Base-by-base conservation (phyloP, 2,888 invertebrate genomes). In the Chymomyza caudatula region DNA sequence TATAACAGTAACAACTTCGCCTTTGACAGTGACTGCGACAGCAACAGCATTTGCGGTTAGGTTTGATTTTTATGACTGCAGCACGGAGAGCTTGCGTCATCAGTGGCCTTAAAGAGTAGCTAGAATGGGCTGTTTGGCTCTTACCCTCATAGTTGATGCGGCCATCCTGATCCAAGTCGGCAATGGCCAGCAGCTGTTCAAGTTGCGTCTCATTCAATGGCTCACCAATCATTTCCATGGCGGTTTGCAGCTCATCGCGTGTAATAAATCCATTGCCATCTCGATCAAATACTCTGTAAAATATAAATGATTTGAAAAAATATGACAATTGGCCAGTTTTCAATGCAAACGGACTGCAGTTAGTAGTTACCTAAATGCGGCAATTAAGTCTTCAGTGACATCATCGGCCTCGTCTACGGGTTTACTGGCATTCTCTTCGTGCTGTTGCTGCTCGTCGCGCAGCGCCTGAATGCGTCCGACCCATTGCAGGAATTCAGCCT, bases 231-330 rank as follows among this genome's bases (percentile, higher is more conserved):
- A 95, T 94, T 90, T 95, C 95, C 92, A 96, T 93, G n/a, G 95
- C 95, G 62, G 93, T 92, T 85, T 94, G 93, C 54, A 95, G 91
- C 90, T 95, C 95, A 88, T 95, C 95, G 85, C 94, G 92, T 47
- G 95, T 96, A 89, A 97, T 97, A 90, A 95, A 97, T 37, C 97
- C 97, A 90, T 97, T 96, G 86, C 95, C 94, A 88, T 97, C 96
- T 65, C 96, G 94, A 91, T 97, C 97, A 89, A 97, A 97, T 60
- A 96, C 96, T 89, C 95, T 93, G 68, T 29, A 60, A 52, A 4
- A 43, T 1, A 23, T 5, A 6, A n/a, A 11, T 37, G 2, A 2
- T 11, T 8, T 4, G 1, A 11, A 37, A 11, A 8, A 37, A n/a
- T n/a, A n/a, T n/a, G n/a, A n/a, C n/a, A n/a, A n/a, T n/a, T n/a